Base-by-base conservation (phyloP, 2,888 invertebrate genomes). In the Cryptocheilus praepositus region DNA sequence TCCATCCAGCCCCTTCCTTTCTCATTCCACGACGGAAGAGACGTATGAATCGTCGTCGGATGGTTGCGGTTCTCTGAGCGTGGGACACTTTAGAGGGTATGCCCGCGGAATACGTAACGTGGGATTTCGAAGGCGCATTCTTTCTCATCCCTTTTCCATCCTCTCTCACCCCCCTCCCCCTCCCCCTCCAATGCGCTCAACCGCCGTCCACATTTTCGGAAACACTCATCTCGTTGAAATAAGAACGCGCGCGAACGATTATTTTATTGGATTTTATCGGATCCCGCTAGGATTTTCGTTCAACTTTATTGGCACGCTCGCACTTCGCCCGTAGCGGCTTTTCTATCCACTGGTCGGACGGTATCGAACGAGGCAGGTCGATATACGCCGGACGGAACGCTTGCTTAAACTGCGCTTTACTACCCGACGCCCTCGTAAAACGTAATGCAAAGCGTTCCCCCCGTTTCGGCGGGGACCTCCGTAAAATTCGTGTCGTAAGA, bases 21-120 rank as follows among this genome's bases (percentile, higher is more conserved):
- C 25, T 25, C 25, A 25, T 25, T 61, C 60, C 25, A 60, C 63
- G 61, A 65, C 61, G 67, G 75, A 70, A 77, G 77, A 82, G 81
- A 81, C 81, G 77, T 80, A 85, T 83, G 85, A 83, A 85, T 85
- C 82, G 82, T 83, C 81, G 72, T 76, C 77, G 80, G 83, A 82
- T 81, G 79, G 79, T 81, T 78, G 83, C 79, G 81, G 79, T 83
- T 83, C 76, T 74, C 77, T 74, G 76, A 71, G 73, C 71, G 72
- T 75, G 80, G 76, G 73, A 78, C 76, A 82, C 80, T 84, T 84
- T 83, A 83, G 81, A 82, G 84, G 81, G 76, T 82, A 82, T 84
- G 85, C 82, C 74, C 74, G 49, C 71, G 79, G 85, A 86, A 86
- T 86, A 85, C 84, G 79, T 85, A 84, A 85, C 83, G 77, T 69